Evolutionary conservation across 2,888 invertebrate genomes (phyloP).

Genomic region (Carterocephalus palaemon): DNA sequence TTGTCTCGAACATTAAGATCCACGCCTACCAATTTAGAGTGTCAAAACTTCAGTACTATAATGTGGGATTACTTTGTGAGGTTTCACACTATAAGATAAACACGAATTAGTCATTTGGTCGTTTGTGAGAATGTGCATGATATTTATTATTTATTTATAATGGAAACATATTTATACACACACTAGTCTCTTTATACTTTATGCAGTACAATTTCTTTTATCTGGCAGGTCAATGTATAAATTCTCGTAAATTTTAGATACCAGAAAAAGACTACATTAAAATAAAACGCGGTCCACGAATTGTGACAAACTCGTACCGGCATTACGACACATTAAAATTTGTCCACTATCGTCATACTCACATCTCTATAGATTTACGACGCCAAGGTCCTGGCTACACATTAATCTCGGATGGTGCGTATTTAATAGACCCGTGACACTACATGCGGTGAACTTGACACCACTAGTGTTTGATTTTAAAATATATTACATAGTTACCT

Average conservation of each 20-base stretch:
- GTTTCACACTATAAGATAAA: too few species aligned
- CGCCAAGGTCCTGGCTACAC: conserved; percentile 8
- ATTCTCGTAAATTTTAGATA: too few species aligned
- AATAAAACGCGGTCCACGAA: conserved; percentile 5
- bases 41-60: conserved; percentile 5
- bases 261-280: too few species aligned
- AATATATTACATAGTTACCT: conserved; percentile 2
- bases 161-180: too few species aligned
- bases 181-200: too few species aligned
- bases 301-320: conserved; percentile 19
- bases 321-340: conserved; percentile 6
- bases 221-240: too few species aligned
- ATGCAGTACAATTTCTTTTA: too few species aligned
- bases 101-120: too few species aligned
- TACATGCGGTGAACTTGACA: conserved; percentile 10
- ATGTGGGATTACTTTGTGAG: too few species aligned
- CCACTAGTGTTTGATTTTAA: conserved; percentile 12
- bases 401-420: conserved; percentile 16
- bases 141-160: too few species aligned
- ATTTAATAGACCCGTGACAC: conserved; percentile 18
- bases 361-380: conserved; percentile 18
- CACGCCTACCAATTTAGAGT: conserved; percentile 24
- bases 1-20: conserved; percentile 37
- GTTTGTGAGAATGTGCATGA: too few species aligned
- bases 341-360: conserved; percentile 12